phyloP scores from a whole-genome alignment of 2,113 vertebrate genomes.

The Cardinalis cardinalis region DNA sequence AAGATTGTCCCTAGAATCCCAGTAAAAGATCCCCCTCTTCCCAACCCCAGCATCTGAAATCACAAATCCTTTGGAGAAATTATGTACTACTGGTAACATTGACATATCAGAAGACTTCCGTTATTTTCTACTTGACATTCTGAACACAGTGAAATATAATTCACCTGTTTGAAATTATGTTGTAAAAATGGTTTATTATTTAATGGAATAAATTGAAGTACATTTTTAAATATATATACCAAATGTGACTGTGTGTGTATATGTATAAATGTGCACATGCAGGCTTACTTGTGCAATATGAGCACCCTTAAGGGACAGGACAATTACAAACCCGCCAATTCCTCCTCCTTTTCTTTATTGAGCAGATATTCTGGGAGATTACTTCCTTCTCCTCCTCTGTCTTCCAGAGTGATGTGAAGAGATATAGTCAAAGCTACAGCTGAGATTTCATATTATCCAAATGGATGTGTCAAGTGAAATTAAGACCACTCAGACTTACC shows the following conservation, averaged over 20 bases:
- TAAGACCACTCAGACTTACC: not conserved
- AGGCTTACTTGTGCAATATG: fast-evolving
- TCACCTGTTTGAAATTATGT: not conserved
- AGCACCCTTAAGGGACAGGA: not conserved
- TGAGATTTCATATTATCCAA: not conserved
- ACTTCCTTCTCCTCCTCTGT: not conserved
- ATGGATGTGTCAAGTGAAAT: not conserved
- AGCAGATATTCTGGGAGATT: not conserved
- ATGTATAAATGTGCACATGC: not conserved
- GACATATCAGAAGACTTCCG: not conserved
- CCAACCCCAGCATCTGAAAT: not conserved
- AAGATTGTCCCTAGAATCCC: not conserved
- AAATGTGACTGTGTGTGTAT: not conserved
- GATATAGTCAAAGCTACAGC: not conserved
- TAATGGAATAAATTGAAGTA: not conserved
- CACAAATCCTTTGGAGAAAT: not conserved
- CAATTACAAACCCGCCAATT: not conserved
- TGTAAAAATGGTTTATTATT: not conserved
- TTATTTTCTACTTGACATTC: not conserved
- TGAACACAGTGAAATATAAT: not conserved
- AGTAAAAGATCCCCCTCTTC: not conserved
- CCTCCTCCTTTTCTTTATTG: not conserved
- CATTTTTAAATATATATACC: fast-evolving
- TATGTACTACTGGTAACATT: fast-evolving
- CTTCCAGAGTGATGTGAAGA: not conserved